Conservation (phyloP, 2,113 vertebrate genomes). For the Agapornis roseicollis region DNA sequence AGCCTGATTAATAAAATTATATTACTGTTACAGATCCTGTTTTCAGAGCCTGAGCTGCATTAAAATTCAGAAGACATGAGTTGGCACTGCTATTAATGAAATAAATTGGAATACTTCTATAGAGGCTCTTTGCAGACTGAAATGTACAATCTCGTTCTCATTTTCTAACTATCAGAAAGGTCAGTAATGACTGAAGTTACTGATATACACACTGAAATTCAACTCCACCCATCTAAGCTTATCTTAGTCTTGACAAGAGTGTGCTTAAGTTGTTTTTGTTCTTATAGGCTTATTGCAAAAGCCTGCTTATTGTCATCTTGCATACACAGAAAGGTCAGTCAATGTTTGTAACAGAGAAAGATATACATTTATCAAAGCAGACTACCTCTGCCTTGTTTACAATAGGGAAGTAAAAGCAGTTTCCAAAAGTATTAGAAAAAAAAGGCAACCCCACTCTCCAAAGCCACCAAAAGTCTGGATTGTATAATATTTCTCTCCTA, state of each 20-base stretch:
- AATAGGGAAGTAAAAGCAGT: not conserved
- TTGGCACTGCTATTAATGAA: not conserved
- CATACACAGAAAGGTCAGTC: not conserved
- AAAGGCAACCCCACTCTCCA: not conserved
- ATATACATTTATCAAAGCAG: not conserved
- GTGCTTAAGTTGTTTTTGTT: not conserved
- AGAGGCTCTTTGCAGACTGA: not conserved
- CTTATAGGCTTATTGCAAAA: not conserved
- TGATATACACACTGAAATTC: not conserved
- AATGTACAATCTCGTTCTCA: not conserved
- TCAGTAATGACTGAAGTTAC: not conserved
- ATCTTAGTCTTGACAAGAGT: not conserved
- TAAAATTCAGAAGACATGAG: not conserved
- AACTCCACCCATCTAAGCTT: not conserved
- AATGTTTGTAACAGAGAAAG: not conserved
- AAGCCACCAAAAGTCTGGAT: not conserved
- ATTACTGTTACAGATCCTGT: not conserved
- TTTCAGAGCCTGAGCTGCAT: not conserved
- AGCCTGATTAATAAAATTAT: conserved; percentile 14
- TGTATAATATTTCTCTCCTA: not conserved
- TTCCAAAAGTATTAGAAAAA: not conserved
- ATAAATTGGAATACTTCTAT: not conserved
- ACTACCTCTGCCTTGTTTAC: not conserved
- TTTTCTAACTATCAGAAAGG: not conserved
- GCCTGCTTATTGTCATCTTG: not conserved